phyloP scores from a whole-genome alignment of 1,140 invertebrate species.

The Gryllus bimaculatus region DNA sequence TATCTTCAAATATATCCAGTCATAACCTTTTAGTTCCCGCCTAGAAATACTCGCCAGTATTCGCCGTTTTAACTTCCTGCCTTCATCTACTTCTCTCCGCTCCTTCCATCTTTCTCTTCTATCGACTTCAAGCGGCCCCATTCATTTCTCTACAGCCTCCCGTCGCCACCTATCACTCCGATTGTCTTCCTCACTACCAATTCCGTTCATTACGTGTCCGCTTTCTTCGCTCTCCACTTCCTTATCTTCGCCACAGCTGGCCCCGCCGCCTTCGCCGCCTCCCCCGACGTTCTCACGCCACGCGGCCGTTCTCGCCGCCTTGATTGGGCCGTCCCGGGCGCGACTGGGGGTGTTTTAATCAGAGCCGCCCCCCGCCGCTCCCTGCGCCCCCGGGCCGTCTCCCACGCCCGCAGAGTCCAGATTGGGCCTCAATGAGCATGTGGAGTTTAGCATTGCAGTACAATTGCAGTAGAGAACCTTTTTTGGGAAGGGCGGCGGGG shows the following conservation, averaged over 20 bases:
- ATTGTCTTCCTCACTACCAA: no score
- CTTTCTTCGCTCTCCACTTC: not conserved
- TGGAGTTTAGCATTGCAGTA: not conserved
- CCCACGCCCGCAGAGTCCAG: not conserved
- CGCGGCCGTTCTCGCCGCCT: not conserved
- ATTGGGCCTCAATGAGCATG: slow-evolving; percentile 10
- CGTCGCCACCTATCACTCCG: not conserved
- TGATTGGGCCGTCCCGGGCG: not conserved
- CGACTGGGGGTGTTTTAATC: not conserved
- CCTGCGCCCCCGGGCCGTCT: not conserved
- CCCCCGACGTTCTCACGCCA: not conserved
- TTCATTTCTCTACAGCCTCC: not conserved
- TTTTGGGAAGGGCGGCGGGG: no score
- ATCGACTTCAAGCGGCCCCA: not conserved
- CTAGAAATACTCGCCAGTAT: no score
- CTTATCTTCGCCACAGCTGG: not conserved
- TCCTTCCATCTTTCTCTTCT: not conserved
- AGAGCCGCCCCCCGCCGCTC: not conserved
- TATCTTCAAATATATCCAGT: no score
- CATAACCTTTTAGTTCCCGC: no score
- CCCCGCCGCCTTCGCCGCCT: not conserved
- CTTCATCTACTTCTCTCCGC: not conserved
- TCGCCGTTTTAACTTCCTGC: no score
- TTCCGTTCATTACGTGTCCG: not conserved
- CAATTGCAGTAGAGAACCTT: not conserved